Evolutionary conservation across 2,797 vertebrate genomes (phyloP), one percentile per base, ranked within the genome.

Genomic region (Onychomys leucogaster): DNA sequence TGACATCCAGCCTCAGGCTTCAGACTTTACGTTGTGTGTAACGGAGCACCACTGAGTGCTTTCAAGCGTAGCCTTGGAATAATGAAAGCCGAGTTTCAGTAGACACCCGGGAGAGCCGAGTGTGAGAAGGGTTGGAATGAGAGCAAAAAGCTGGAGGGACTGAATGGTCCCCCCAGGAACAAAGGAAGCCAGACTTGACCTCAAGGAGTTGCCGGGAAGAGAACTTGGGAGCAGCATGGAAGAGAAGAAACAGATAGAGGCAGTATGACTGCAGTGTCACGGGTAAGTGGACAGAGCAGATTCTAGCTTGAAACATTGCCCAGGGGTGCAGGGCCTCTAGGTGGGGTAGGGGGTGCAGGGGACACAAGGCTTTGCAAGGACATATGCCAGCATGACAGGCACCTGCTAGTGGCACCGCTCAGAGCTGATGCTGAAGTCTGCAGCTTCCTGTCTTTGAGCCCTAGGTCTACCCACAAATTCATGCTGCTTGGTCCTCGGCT

Each of bases 1-100:
- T 41, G 2, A 57, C 69, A 57, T 52, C 49, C 82, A 29, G 82
- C 86, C 88, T 46, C 41, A 19, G 63, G 55, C 65, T 71, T 81
- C 90, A 93, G 61, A 21, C 63, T 93, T 88, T 9, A 10, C 52
- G 59, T 81, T 67, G 25, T 52, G n/a, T 65, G 90, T 21, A 16
- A n/a, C 55, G 0, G 2, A 92, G 55, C 75, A 29, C 57, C 67
- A 19, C 0, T 19, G 80, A 37, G 80, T 14, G 14, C 37, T 43
- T 17, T n/a, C 43, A 37, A 86, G 55, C 19, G 14, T 21, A 57
- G 83, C 61, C 41, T 34, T 8, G 17, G 37, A 46, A 65, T 86
- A 59, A 93, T 77, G 78, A 91, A 52, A 81, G 52, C 77, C 12
- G 34, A 37, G 65, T 41, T 85, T 87, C 21, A 19, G 77, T 61